These are phyloP conservation scores for Pecten maximus DNA, from an alignment of 2,888 invertebrate genomes.

Conservation along the genomic window DNA sequence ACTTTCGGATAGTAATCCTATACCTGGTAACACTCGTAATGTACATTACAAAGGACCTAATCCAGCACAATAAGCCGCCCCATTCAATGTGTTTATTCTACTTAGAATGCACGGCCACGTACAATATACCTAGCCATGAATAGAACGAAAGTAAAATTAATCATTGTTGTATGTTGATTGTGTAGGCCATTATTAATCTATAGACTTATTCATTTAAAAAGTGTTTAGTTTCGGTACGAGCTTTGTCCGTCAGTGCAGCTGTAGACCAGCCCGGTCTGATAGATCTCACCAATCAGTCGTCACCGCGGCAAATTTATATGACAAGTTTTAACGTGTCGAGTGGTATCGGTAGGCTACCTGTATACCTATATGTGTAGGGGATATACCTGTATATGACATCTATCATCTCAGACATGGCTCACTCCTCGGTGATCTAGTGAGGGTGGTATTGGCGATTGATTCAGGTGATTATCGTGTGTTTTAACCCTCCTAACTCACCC, in stretches of 20 bases:
- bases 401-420: neutral
- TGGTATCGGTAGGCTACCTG: neutral
- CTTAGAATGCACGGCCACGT: neutral
- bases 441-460: neutral
- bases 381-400: neutral
- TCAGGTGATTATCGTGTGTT: constrained; percentile 24
- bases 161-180: constrained; percentile 35
- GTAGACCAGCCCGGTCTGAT: neutral
- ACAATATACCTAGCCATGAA: constrained; percentile 6
- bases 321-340: neutral
- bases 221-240: neutral
- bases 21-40: neutral
- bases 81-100: neutral
- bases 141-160: constrained; percentile 27
- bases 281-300: neutral
- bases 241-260: constrained; percentile 8
- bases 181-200: constrained; percentile 23
- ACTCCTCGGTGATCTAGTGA: neutral
- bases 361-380: neutral
- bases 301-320: neutral
- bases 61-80: neutral
- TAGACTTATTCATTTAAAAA: constrained; percentile 24
- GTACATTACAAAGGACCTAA: neutral
- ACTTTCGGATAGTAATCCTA: neutral
- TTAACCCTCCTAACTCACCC: neutral